phyloP scores from a whole-genome alignment of 2,797 vertebrate genomes.

The Gadopsis marmoratus region DNA sequence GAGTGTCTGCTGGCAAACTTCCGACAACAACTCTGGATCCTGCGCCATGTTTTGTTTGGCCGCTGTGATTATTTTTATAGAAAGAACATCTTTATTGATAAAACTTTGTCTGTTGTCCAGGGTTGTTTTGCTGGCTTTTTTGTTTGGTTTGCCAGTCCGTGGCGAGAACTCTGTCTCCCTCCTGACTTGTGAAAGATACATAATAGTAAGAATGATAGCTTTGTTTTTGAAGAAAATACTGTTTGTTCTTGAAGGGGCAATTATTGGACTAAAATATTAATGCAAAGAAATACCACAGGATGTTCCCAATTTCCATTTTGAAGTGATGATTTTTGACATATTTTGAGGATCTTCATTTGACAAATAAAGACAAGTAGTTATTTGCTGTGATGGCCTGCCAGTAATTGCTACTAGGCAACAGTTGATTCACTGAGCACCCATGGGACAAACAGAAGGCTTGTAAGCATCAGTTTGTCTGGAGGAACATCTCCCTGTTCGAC shows the following conservation, averaged over 20 bases:
- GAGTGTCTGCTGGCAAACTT: constrained; percentile 69
- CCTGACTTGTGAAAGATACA: constrained; percentile 60
- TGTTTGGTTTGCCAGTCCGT: constrained; percentile 78
- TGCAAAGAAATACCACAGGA: constrained; percentile 20
- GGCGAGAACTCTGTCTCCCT: constrained; percentile 71
- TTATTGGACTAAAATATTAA: constrained; percentile 28
- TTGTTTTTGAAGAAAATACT: constrained; percentile 52
- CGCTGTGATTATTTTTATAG: constrained; percentile 75
- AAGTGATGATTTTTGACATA: constrained; percentile 36
- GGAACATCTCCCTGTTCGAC: constrained; percentile 69
- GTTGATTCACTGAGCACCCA: constrained; percentile 68
- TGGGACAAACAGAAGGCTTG: constrained; percentile 66
- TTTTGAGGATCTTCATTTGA: constrained; percentile 23
- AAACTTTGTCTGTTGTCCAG: constrained; percentile 75
- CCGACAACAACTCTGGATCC: constrained; percentile 68
- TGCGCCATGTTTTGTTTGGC: constrained; percentile 80
- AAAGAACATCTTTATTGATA: constrained; percentile 86
- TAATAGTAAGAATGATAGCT: constrained; percentile 56
- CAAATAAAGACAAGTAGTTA: constrained; percentile 74
- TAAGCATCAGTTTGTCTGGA: constrained; percentile 77
- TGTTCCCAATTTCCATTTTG: constrained; percentile 36
- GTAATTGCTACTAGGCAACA: constrained; percentile 70
- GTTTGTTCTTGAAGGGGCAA: constrained; percentile 43
- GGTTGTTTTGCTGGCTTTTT: constrained; percentile 74
- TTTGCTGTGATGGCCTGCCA: constrained; percentile 65